Evolutionary conservation across 2,797 vertebrate genomes (phyloP).

Genomic region (Amphiprion clarkii): DNA sequence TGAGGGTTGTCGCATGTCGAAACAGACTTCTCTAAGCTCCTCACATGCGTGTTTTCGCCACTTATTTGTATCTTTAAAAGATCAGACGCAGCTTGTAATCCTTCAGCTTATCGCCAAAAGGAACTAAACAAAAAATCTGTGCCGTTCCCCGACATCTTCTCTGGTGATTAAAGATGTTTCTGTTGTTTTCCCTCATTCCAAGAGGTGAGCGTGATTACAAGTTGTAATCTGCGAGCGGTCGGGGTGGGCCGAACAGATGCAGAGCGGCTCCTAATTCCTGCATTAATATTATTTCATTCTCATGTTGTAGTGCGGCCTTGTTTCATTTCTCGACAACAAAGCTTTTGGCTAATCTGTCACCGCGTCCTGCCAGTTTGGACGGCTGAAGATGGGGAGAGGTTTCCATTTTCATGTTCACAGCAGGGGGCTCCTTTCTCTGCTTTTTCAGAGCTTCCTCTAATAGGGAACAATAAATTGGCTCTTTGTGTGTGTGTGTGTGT

Average conservation of each 20-base stretch:
- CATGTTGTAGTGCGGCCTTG: constrained; percentile 3
- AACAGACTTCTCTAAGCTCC: background rate
- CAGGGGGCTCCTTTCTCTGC: constrained; percentile 58
- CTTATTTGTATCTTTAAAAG: constrained; percentile 37
- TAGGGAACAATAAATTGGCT: constrained; percentile 70
- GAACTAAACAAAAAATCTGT: constrained; percentile 22
- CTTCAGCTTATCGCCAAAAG: constrained; percentile 5
- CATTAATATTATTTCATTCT: background rate
- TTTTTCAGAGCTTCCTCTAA: constrained; percentile 39
- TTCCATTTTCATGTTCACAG: constrained; percentile 74
- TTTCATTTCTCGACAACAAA: constrained; percentile 53
- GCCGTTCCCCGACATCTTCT: background rate
- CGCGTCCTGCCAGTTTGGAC: constrained; percentile 78
- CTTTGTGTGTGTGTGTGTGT: constrained; percentile 21
- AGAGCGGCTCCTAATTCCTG: constrained; percentile 9
- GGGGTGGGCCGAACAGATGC: constrained; percentile 68
- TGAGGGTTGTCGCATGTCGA: no score
- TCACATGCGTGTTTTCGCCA: constrained; percentile 32
- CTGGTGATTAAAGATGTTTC: constrained; percentile 38
- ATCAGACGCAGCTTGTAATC: constrained; percentile 38
- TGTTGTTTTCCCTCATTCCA: background rate
- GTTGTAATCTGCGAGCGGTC: constrained; percentile 64
- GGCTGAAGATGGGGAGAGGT: constrained; percentile 65
- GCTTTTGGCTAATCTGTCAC: constrained; percentile 66
- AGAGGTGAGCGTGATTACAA: constrained; percentile 65